Evolutionary conservation across 2,113 vertebrate genomes (phyloP), one percentile per base, ranked within the genome.

Genomic region (Phyllopteryx taeniolatus): DNA sequence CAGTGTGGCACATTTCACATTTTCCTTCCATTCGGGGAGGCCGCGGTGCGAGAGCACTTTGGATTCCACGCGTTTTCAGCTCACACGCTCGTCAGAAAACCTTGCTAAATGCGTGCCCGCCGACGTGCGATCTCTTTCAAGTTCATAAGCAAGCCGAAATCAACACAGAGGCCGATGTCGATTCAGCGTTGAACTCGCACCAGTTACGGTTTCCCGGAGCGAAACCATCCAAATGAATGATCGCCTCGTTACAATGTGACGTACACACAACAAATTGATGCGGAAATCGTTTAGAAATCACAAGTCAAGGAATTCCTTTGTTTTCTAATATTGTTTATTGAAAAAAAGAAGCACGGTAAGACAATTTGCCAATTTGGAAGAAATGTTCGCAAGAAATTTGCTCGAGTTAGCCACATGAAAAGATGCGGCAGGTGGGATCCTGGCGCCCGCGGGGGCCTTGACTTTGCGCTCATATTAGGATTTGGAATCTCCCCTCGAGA

Each of bases 1-100:
- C 88, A 81, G 83, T 82, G 89, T 91, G 90, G 85, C 79, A 91
- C 83, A 91, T 92, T 91, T 93, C 90, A 89, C 92, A 65, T 83
- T 88, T 84, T 83, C 78, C 79, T 83, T 75, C 81, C 75, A 89
- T 79, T 76, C 86, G 70, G 77, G 68, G 70, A 63, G 68, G 69
- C 68, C 63, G 51, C 68, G 44, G 70, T 83, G 81, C 79, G 80
- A 86, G 82, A 68, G 59, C 59, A 47, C 64, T 66, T 66, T 46
- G 73, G 81, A 82, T 85, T 83, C 78, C 75, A 72, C 71, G 54
- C 54, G 65, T 79, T 85, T 84, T 77, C 83, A 78, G 79, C 62
- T 68, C 73, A 72, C 39, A 51, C 78, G 70, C 76, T 74, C 73
- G 80, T 70, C 68, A 69, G 49, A 60, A 27, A 17, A 47, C 47